phyloP scores from a whole-genome alignment of 37 sponge, comb jelly and placozoan genomes.

The Oscarella lobularis region DNA sequence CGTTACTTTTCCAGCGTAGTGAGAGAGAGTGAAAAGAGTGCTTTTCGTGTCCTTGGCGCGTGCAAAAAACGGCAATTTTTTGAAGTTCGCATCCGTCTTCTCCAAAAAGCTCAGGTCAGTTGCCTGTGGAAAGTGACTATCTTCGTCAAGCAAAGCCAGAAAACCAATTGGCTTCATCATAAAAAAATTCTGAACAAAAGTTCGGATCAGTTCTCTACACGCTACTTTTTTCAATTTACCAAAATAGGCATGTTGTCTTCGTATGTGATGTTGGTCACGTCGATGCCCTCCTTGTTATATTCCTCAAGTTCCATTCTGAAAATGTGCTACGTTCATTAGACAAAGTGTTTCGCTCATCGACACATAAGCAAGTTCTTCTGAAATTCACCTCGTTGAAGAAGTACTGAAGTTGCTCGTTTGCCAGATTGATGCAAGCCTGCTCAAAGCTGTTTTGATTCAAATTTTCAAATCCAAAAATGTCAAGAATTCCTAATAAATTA shows the following conservation, averaged over 20 bases:
- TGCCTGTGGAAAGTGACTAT: constrained; percentile 60
- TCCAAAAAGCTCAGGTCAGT: constrained; percentile 40
- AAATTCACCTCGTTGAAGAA: constrained; percentile 67
- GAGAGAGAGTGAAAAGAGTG: constrained; percentile 29
- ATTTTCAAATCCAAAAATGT: constrained; percentile 81
- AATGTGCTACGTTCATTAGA: constrained; percentile 73
- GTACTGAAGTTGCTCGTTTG: constrained; percentile 79
- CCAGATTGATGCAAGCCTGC: constrained; percentile 73
- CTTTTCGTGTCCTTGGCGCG: constrained; percentile 40
- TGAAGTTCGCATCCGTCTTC: constrained; percentile 38
- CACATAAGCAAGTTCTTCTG: no score
- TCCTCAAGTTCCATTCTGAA: constrained; percentile 60
- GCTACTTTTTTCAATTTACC: no score
- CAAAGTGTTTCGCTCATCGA: no score
- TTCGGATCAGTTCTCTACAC: no score
- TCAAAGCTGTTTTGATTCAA: constrained; percentile 71
- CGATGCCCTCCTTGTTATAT: constrained; percentile 58
- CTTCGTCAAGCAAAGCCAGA: constrained; percentile 54
- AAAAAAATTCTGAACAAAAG: constrained; percentile 40
- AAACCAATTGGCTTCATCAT: constrained; percentile 53
- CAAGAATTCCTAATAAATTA: constrained; percentile 45
- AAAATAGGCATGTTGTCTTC: constrained; percentile 64
- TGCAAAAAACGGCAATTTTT: constrained; percentile 29
- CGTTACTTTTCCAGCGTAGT: constrained; percentile 79
- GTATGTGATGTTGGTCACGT: constrained; percentile 23